Evolutionary conservation across 1,140 invertebrate species (phyloP).

Genomic region (Pseudomyrmex dendroicus): DNA sequence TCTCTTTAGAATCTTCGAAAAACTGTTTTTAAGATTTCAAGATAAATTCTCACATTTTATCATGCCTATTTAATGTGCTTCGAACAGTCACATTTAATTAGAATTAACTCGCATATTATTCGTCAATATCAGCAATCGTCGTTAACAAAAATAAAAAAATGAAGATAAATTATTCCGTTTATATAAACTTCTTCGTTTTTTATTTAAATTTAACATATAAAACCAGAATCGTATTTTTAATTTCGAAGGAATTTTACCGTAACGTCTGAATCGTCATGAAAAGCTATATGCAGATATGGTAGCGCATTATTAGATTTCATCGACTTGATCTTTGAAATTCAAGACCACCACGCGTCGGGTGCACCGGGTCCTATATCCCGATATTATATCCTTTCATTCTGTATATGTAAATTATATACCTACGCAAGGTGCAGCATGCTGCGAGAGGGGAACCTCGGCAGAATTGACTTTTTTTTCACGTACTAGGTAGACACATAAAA

Average conservation of each 20-base stretch:
- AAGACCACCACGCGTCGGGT: background rate
- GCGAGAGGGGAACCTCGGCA: background rate
- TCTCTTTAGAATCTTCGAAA: background rate
- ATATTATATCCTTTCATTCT: slow-evolving; percentile 30
- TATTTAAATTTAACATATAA: too few species aligned
- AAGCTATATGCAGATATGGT: background rate
- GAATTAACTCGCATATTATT: too few species aligned
- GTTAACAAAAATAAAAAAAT: too few species aligned
- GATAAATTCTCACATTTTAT: too few species aligned
- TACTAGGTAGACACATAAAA: slow-evolving; percentile 37
- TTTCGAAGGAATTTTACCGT: background rate
- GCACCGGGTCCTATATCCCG: background rate
- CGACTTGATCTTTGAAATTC: slow-evolving; percentile 20
- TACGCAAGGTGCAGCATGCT: slow-evolving; percentile 38
- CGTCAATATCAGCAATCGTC: too few species aligned
- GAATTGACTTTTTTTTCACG: slow-evolving; percentile 38
- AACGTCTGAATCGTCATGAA: background rate
- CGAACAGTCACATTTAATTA: too few species aligned
- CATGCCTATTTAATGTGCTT: too few species aligned
- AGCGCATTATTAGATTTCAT: slow-evolving; percentile 17
- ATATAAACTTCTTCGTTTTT: too few species aligned
- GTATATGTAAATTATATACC: slow-evolving; percentile 35
- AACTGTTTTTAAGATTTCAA: too few species aligned
- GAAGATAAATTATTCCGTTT: too few species aligned
- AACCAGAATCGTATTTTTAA: too few species aligned